These are phyloP conservation scores for rabbit (Oryctolagus cuniculus) DNA, from an alignment of 2,113 vertebrate species.

Conservation along the genomic window DNA sequence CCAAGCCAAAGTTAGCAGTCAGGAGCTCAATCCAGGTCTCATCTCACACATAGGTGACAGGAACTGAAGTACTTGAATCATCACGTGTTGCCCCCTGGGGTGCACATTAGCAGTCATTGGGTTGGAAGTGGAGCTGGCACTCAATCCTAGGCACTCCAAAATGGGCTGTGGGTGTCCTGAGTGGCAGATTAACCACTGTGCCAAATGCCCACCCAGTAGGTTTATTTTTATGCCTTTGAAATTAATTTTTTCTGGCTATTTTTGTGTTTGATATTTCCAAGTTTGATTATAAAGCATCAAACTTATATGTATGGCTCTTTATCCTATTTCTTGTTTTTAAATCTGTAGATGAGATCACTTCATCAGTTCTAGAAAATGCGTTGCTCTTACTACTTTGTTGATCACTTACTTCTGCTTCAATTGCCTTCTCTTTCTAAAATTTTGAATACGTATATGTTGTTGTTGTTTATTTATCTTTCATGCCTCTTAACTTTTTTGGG, in stretches of 20 bases:
- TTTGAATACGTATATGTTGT: not conserved
- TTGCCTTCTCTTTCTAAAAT: not conserved
- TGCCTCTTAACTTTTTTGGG: not conserved
- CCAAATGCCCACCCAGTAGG: not conserved
- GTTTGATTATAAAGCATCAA: not conserved
- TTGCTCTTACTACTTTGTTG: conserved; percentile 35
- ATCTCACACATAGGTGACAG: too few species aligned
- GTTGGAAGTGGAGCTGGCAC: too few species aligned
- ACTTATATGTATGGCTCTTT: too few species aligned
- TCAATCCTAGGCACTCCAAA: too few species aligned
- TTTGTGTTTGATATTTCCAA: conserved; percentile 32
- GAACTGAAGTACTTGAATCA: too few species aligned
- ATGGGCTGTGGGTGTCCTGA: too few species aligned
- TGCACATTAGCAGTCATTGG: too few species aligned
- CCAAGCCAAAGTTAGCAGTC: too few species aligned
- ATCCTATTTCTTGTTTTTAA: not conserved
- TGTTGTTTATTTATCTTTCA: not conserved
- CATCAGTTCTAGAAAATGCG: not conserved
- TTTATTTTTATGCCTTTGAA: conserved; percentile 33
- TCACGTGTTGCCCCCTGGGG: too few species aligned
- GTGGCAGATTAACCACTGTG: too few species aligned
- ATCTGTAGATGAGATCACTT: not conserved
- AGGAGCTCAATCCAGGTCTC: too few species aligned
- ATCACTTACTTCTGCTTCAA: not conserved
- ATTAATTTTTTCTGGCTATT: conserved; percentile 8